These are phyloP conservation scores for Enteromius anoplus DNA, from an alignment of 2,797 vertebrate species.

Conservation along the genomic window DNA sequence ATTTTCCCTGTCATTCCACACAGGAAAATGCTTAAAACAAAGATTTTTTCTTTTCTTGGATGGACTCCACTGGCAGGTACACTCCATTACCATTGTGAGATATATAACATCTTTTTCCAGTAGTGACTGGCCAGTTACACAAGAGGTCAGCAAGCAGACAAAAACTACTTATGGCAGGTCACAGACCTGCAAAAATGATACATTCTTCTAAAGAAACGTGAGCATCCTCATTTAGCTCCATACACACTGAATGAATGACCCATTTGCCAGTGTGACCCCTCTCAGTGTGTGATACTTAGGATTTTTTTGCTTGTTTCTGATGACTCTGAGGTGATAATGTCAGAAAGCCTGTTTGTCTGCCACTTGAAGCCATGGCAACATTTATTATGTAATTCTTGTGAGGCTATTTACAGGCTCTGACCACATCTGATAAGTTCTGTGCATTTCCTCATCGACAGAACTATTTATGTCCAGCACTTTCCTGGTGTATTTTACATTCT, in stretches of 20 bases:
- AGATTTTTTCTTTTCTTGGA: background rate
- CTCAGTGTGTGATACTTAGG: conserved; percentile 6
- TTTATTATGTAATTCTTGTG: conserved; percentile 46
- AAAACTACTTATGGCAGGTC: conserved; percentile 35
- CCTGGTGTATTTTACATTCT: conserved; percentile 21
- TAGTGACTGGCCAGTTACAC: conserved; percentile 35
- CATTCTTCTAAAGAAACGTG: background rate
- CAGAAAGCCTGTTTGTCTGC: conserved; percentile 24
- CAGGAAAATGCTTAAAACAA: background rate
- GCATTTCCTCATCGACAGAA: conserved; percentile 20
- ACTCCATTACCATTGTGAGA: conserved; percentile 8
- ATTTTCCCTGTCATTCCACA: background rate
- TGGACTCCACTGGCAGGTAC: conserved; percentile 1
- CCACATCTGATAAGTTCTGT: conserved; percentile 29
- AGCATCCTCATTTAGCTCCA: conserved; percentile 25
- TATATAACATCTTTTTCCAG: conserved; percentile 7
- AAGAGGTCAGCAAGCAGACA: conserved; percentile 20
- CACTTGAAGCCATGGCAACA: background rate
- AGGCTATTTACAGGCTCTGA: conserved; percentile 47
- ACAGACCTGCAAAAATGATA: conserved; percentile 9
- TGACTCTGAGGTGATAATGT: conserved; percentile 17
- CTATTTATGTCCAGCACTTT: conserved; percentile 10
- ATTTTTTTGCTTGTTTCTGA: conserved; percentile 4
- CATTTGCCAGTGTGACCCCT: conserved; percentile 1
- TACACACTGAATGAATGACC: background rate